Conservation (phyloP, 2,797 vertebrate species). For the Onychomys arenicola region DNA sequence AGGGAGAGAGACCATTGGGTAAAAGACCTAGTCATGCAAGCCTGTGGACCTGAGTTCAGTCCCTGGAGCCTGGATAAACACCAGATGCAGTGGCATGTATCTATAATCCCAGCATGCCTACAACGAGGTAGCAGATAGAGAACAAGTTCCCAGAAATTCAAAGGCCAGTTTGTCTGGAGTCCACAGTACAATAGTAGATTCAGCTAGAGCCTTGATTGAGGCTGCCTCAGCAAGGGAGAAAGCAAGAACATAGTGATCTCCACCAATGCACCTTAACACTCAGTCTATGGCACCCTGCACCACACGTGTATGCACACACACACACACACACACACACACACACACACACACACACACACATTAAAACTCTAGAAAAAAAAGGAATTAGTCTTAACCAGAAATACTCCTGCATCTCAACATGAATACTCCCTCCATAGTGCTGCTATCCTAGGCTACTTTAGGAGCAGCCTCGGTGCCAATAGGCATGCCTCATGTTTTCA, state of each 20-base stretch:
- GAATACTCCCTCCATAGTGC: background rate
- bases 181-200: background rate
- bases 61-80: background rate
- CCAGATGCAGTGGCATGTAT: no score
- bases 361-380: background rate
- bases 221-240: background rate
- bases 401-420: background rate
- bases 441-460: background rate
- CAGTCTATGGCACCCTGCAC: no score
- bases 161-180: background rate
- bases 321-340: background rate
- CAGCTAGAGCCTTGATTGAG: background rate
- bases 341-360: background rate
- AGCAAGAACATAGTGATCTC: background rate
- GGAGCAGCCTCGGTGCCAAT: background rate
- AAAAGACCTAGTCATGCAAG: background rate
- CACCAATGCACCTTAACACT: background rate
- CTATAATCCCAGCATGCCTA: background rate
- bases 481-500: no score
- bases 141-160: background rate
- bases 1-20: background rate
- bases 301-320: background rate
- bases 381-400: background rate
- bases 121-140: background rate
- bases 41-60: background rate